Evolutionary conservation across 1,140 invertebrate species (phyloP).

Genomic region (Drosophila parabipectinata): DNA sequence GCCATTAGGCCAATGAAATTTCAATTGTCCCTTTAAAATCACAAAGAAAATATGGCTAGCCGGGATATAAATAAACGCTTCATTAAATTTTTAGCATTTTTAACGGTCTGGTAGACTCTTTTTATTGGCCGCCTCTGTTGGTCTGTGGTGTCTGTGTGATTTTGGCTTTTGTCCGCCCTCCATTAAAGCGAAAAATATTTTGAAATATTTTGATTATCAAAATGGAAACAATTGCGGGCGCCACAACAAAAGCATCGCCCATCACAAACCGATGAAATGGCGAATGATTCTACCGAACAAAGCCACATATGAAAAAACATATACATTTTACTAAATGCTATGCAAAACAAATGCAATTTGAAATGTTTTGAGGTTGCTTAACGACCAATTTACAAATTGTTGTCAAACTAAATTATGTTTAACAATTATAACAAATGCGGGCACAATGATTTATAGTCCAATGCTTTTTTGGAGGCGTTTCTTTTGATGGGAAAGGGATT

Average conservation of each 20-base stretch:
- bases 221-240: conserved; percentile 42
- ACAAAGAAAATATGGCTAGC: not conserved
- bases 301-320: conserved; percentile 40
- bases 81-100: conserved; percentile 20
- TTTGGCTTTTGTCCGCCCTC: conserved; percentile 36
- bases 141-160: conserved; percentile 1
- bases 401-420: conserved; percentile 65
- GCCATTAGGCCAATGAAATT: conserved; percentile 1
- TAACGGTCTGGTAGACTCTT: not conserved
- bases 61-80: conserved; percentile 20
- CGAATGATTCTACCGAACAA: conserved; percentile 12
- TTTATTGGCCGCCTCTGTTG: not conserved
- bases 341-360: conserved; percentile 47
- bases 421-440: conserved; percentile 18
- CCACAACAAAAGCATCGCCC: conserved; percentile 24
- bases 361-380: conserved; percentile 40
- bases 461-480: not conserved
- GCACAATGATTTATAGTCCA: not conserved
- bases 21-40: not conserved
- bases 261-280: conserved; percentile 43
- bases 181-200: conserved; percentile 66
- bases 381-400: conserved; percentile 65
- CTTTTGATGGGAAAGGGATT: not conserved
- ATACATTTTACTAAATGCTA: conserved; percentile 40
- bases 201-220: conserved; percentile 56